Percentiles rank a stretch among this genome's conserved stretches.
These are phyloP conservation scores for Lineus longissimus DNA, from an alignment of 1,140 invertebrate species.

Conservation along the genomic window DNA sequence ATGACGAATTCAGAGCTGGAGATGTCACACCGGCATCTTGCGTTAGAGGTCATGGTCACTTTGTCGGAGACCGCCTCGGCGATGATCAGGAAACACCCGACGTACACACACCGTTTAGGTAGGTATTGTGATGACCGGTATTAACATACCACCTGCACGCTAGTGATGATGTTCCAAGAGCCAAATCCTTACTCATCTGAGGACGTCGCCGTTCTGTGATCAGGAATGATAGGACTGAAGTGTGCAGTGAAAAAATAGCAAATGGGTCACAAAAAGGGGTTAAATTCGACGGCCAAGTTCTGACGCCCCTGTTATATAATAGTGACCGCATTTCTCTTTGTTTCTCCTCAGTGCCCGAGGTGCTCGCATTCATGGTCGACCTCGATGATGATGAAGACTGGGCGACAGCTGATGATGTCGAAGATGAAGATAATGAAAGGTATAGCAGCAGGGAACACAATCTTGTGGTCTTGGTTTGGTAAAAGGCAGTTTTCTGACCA, in stretches of 20 bases:
- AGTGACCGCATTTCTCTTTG: no score
- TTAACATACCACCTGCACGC: no score
- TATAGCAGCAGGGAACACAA: constrained; percentile 29
- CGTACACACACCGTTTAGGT: constrained; percentile 67
- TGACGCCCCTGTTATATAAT: no score
- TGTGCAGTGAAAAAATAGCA: no score
- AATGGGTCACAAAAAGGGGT: no score
- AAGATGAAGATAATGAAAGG: constrained; percentile 79
- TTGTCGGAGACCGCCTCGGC: constrained; percentile 90
- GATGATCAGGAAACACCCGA: constrained; percentile 87
- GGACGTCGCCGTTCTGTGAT: no score
- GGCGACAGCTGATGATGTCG: constrained; percentile 59
- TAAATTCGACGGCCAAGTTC: no score
- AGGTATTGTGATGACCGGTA: constrained; percentile 26
- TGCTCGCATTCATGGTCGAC: constrained; percentile 95
- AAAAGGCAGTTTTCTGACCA: constrained; percentile 24
- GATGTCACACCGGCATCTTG: constrained; percentile 84
- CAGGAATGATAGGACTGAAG: no score
- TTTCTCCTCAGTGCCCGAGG: constrained; percentile 63
- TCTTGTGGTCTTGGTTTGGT: background rate
- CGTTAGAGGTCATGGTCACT: constrained; percentile 90
- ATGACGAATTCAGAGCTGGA: constrained; percentile 70
- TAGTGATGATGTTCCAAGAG: no score
- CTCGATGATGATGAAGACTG: constrained; percentile 89
- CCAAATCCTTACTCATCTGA: no score